phyloP scores from a whole-genome alignment of 2,888 invertebrate genomes.

The Lagria hirta region DNA sequence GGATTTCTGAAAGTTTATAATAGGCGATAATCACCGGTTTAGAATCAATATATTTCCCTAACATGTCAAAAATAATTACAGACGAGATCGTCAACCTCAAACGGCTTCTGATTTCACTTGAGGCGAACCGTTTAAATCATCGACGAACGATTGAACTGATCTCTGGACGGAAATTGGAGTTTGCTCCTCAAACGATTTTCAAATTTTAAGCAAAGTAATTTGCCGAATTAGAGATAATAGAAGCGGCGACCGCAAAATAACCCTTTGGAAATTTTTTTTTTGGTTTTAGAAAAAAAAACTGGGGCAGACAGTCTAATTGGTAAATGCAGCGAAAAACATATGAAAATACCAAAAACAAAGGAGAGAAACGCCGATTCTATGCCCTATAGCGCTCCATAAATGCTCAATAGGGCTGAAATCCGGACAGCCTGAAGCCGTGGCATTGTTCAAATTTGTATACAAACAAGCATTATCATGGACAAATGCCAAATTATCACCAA shows the following conservation, averaged over 20 bases:
- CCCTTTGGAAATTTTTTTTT: background rate
- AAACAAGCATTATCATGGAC: no score
- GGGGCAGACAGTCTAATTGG: background rate
- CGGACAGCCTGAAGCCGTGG: no score
- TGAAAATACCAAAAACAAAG: no score
- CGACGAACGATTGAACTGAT: slow-evolving; percentile 1
- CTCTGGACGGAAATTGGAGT: background rate
- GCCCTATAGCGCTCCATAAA: no score
- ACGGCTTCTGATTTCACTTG: slow-evolving; percentile 40
- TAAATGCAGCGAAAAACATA: background rate
- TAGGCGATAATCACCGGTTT: slow-evolving; percentile 44
- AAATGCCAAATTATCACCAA: no score
- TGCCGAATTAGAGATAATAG: no score
- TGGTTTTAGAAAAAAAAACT: background rate
- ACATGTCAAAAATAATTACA: slow-evolving; percentile 46
- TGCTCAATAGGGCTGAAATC: no score
- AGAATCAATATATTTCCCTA: slow-evolving; percentile 44
- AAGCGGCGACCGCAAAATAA: no score
- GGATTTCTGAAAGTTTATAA: slow-evolving; percentile 43
- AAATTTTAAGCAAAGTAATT: background rate
- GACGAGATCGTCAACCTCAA: slow-evolving; percentile 40
- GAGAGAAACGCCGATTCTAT: no score
- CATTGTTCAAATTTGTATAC: no score
- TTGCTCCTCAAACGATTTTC: background rate
- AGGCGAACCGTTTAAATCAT: background rate